Evolutionary conservation across 2,888 invertebrate species (phyloP), one percentile per base, ranked within the genome.

Genomic region (Drosophila maculinotata): DNA sequence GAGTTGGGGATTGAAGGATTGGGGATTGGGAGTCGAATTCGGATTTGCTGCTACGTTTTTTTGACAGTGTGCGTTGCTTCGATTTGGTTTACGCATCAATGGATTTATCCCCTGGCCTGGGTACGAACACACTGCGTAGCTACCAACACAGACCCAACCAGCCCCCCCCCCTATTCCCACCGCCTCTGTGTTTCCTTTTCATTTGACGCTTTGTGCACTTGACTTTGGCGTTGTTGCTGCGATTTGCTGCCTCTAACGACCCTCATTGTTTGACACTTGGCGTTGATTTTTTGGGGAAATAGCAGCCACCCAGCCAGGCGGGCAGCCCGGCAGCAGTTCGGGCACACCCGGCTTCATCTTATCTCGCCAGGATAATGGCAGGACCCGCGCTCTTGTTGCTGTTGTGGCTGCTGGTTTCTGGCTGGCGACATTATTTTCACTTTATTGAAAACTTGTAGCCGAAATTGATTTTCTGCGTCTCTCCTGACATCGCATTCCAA

Each of bases 391-490:
- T 58, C 63, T 20, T 33, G 20, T 33, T 60, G 36, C 23, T 62
- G 63, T 35, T 63, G 60, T 30, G 35, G 71, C 41, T 71, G 58
- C 42, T 68, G 72, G 58, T 49, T 65, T 60, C 56, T 63, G 68
- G 76, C 67, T 68, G 65, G 75, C 79, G 75, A 84, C 84, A 84
- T 84, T 85, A 84, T 84, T 84, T 84, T 84, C 85, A 83, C 84
- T 85, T 84, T 84, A 84, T 85, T 84, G 83, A 84, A 82, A 84
- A 85, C 83, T 84, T 83, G 83, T 85, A 85, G 77, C 77, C 72
- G 69, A 83, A 84, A 84, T 84, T 84, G 84, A 84, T 84, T 84
- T 84, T 79, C 75, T 60, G 69, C 82, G 77, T 76, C 75, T 74
- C 79, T 74, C 79, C 79, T 82, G 80, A 68, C 79, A 68, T 52